phyloP scores from a whole-genome alignment of 1,140 invertebrate genomes.

The Pemphigus obesinymphae region DNA sequence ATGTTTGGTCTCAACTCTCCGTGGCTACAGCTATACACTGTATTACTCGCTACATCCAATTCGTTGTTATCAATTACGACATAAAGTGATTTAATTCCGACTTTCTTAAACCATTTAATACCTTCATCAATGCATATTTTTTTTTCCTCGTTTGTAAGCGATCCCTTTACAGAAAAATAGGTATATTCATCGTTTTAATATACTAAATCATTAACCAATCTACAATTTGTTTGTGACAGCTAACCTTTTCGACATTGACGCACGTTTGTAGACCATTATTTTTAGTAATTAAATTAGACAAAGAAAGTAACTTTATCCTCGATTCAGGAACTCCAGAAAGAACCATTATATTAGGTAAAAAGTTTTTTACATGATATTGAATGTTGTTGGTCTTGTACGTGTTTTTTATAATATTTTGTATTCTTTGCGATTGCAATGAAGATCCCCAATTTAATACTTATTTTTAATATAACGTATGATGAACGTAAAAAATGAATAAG shows the following conservation, averaged over 20 bases:
- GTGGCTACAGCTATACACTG: slow-evolving; percentile 76
- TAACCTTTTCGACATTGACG: slow-evolving; percentile 78
- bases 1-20: slow-evolving; percentile 94
- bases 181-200: not conserved
- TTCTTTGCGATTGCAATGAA: slow-evolving; percentile 93
- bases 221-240: not conserved
- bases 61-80: slow-evolving; percentile 69
- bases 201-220: not conserved
- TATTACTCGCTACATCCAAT: slow-evolving; percentile 66
- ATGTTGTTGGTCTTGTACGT: slow-evolving; percentile 76
- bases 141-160: not conserved
- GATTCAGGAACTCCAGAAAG: slow-evolving; percentile 74
- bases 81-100: slow-evolving; percentile 85
- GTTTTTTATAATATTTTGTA: slow-evolving; percentile 81
- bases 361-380: slow-evolving; percentile 94
- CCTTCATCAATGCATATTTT: not conserved
- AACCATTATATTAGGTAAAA: slow-evolving; percentile 83
- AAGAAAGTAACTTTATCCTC: slow-evolving; percentile 80
- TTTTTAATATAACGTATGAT: not conserved
- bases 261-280: slow-evolving; percentile 86
- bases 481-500: not conserved
- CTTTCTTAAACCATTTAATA: slow-evolving; percentile 50
- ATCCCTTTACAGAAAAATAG: not conserved
- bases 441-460: slow-evolving; percentile 89
- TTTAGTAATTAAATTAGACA: slow-evolving; percentile 87